phyloP scores from a whole-genome alignment of 1,140 invertebrate genomes.

The Calliphora vicina region DNA sequence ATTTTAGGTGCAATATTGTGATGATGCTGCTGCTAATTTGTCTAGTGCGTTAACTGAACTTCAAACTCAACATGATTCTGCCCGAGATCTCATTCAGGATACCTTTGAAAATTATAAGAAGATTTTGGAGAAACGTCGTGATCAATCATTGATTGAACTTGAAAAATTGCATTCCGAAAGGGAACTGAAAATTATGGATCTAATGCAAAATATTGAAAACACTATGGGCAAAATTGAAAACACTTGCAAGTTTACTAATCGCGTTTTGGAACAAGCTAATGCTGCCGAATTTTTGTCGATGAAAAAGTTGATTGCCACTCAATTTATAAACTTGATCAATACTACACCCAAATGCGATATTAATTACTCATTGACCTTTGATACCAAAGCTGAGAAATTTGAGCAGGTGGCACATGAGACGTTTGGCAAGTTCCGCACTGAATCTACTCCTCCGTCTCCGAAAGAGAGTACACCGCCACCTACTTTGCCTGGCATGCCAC shows the following conservation, averaged over 20 bases:
- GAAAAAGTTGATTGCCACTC: conserved; percentile 77
- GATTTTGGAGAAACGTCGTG: conserved; percentile 79
- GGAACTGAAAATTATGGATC: conserved; percentile 88
- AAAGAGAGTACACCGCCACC: conserved; percentile 50
- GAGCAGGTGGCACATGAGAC: conserved; percentile 73
- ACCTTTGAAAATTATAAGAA: conserved; percentile 85
- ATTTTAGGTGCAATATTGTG: conserved; percentile 71
- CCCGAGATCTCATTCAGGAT: conserved; percentile 84
- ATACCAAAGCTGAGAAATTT: conserved; percentile 81
- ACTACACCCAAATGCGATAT: conserved; percentile 81
- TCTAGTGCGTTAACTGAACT: conserved; percentile 83
- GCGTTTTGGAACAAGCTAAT: conserved; percentile 82
- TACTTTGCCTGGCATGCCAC: conserved; percentile 46
- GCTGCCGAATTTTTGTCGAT: conserved; percentile 82
- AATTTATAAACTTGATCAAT: conserved; percentile 79
- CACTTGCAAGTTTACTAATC: conserved; percentile 82
- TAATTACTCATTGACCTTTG: conserved; percentile 81
- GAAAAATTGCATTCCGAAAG: conserved; percentile 82
- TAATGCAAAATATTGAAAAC: conserved; percentile 81
- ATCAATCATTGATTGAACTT: conserved; percentile 78
- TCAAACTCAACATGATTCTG: conserved; percentile 84
- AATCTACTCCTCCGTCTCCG: conserved; percentile 60
- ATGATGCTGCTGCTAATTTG: conserved; percentile 75
- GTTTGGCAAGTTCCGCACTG: conserved; percentile 77
- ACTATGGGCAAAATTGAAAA: conserved; percentile 83